phyloP scores from a whole-genome alignment of 35 echinoderm and acorn worm genomes.

The Lytechinus variegatus region DNA sequence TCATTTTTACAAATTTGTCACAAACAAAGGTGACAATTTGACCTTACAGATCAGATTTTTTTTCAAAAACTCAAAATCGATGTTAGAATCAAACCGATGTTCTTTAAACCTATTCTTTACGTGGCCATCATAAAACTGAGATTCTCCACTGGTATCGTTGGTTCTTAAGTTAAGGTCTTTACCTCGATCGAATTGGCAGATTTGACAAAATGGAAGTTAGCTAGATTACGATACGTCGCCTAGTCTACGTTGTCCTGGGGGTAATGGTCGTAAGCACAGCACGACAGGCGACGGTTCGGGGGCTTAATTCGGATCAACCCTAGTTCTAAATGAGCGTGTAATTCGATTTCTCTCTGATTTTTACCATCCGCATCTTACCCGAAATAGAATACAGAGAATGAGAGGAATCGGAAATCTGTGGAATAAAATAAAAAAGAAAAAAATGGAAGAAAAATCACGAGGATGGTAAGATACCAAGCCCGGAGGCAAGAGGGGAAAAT shows the following conservation, averaged over 20 bases:
- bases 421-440: not conserved
- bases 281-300: not conserved
- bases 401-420: not conserved
- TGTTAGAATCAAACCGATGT: too few relatives aligned
- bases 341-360: slow-evolving; percentile 52
- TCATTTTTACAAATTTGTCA: too few relatives aligned
- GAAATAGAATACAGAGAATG: slow-evolving; percentile 27
- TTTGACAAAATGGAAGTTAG: not conserved
- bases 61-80: too few relatives aligned
- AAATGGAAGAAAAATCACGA: not conserved
- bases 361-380: slow-evolving; percentile 15
- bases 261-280: not conserved
- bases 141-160: too few relatives aligned
- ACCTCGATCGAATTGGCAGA: too few relatives aligned
- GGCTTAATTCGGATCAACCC: slow-evolving; percentile 27
- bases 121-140: too few relatives aligned
- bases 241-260: not conserved
- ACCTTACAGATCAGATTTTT: too few relatives aligned
- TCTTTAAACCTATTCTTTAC: too few relatives aligned
- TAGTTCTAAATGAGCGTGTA: slow-evolving; percentile 35
- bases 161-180: too few relatives aligned
- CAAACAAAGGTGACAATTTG: too few relatives aligned
- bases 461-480: not conserved
- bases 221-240: not conserved
- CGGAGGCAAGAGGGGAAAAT: not conserved